Evolutionary conservation across 2,113 vertebrate genomes (phyloP), one percentile per base, ranked within the genome.

Genomic region (Siniperca knerii): DNA sequence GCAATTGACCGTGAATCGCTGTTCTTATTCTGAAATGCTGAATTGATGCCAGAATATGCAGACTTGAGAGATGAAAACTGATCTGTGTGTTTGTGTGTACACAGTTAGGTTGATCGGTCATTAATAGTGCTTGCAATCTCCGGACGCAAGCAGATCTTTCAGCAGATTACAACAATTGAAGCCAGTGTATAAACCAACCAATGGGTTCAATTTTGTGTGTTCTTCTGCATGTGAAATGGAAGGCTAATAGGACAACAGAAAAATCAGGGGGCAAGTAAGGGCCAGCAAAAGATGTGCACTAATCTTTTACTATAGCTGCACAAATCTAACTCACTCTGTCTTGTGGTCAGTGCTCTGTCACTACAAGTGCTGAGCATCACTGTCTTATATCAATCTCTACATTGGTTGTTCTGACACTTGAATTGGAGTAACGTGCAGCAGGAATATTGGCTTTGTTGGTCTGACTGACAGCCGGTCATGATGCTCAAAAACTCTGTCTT

Each of bases 101-200:
- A 70, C 68, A 75, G 44, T 73, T 12, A 0, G 62, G 50, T 82
- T 76, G 75, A 86, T 77, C 81, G 79, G 50, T 61, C 62, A 79
- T 87, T 86, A 90, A 82, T 81, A 82, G 61, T n/a, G 60, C 60
- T 73, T 11, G 46, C 18, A 58, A 64, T 64, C 35, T 58, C 37
- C 4, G 64, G 60, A 82, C 40, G 8, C 29, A 40, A 64, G 74
- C 58, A 69, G 74, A 84, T 79, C 25, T 77, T 83, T 60, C 18
- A 40, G 57, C 33, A 81, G 80, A 84, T 85, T 76, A 72, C 52
- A 77, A 20, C 54, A 73, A 40, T 29, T 2, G 0, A 81, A 65
- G 55, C 58, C 55, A 58, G 40, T 40, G 37, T 23, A 40, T 58
- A 64, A 69, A 60, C n/a, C n/a, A 46, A 58, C 8, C 8, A 54